These are phyloP conservation scores for Oasisia sp. DNA, from an alignment of 2,888 invertebrate genomes.

Conservation along the genomic window DNA sequence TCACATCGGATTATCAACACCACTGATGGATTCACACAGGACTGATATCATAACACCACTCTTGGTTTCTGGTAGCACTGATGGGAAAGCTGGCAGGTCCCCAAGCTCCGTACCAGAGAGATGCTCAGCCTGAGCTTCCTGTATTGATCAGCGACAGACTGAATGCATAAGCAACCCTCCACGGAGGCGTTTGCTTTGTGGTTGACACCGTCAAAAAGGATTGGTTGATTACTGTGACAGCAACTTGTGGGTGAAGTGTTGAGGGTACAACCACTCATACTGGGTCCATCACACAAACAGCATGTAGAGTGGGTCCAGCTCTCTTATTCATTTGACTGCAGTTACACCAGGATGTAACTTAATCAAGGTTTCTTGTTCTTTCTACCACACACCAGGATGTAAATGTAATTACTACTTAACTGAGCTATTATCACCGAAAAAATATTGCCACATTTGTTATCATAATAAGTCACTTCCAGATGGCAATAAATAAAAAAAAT, in stretches of 20 bases:
- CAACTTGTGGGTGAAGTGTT: background rate
- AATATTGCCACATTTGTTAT: too few relatives aligned
- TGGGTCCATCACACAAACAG: background rate
- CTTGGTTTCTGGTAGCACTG: background rate
- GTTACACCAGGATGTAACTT: background rate
- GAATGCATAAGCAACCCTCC: conserved; percentile 5
- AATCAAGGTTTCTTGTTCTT: too few relatives aligned
- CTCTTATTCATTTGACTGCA: background rate
- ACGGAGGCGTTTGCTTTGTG: background rate
- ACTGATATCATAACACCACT: background rate
- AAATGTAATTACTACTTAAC: too few relatives aligned
- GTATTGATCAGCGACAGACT: background rate
- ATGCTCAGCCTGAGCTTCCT: background rate
- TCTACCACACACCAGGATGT: background rate
- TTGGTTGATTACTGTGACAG: background rate
- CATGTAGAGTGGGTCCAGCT: background rate
- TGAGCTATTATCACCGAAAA: too few relatives aligned
- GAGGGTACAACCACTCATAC: background rate
- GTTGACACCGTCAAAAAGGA: background rate
- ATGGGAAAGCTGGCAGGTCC: background rate
- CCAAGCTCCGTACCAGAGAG: background rate
- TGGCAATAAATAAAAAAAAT: too few relatives aligned
- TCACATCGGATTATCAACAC: background rate
- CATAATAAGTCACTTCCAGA: too few relatives aligned
- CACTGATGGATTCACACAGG: background rate